These are phyloP conservation scores for Ferrisia virgata DNA, from an alignment of 2,888 invertebrate species.

Conservation along the genomic window DNA sequence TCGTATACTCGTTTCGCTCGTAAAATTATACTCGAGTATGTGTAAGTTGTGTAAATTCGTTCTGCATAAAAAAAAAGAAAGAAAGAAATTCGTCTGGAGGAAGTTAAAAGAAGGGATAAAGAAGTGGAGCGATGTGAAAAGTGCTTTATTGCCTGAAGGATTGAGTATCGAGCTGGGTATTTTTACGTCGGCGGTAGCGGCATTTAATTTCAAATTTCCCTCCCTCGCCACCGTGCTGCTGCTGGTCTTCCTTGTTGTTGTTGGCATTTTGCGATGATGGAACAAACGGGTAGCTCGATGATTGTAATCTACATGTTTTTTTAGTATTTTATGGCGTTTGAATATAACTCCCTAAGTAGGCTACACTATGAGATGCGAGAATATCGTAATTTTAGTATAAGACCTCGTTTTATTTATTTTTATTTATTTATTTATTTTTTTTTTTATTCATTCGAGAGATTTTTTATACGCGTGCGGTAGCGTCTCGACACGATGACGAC, in stretches of 20 bases:
- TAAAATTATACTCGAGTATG: not conserved
- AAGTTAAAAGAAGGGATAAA: not conserved
- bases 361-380: too few species aligned
- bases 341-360: too few species aligned
- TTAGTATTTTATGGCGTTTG: not conserved
- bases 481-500: too few species aligned
- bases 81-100: too few species aligned
- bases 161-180: not conserved
- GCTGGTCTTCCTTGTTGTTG: too few species aligned
- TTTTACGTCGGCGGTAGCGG: not conserved
- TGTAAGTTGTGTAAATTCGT: too few species aligned
- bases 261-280: not conserved
- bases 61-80: not conserved
- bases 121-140: not conserved
- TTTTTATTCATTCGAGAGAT: too few species aligned
- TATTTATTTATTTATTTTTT: too few species aligned
- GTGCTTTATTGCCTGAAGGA: not conserved
- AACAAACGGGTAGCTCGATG: not conserved
- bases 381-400: not conserved
- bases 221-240: not conserved
- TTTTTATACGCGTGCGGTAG: too few species aligned
- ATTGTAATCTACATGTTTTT: conserved; percentile 1
- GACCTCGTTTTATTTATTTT: too few species aligned
- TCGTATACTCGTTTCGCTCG: not conserved
- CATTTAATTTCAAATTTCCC: not conserved